Evolutionary conservation across 2,888 invertebrate species (phyloP), one percentile per base, ranked within the genome.

Genomic region (Therioaphis trifolii): DNA sequence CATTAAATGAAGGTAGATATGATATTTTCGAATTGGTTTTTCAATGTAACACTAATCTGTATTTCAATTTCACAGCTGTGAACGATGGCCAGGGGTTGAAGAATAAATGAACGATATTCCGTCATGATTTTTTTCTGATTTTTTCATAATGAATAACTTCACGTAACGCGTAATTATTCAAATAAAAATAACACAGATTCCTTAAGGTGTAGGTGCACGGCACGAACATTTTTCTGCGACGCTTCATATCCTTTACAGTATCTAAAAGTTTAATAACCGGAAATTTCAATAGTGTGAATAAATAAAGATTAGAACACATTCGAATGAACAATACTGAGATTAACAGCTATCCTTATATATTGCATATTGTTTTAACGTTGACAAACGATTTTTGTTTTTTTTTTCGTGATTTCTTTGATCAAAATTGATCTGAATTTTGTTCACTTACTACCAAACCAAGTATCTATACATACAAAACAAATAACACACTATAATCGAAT

Each of bases 71-170:
- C n/a, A n/a, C n/a, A n/a, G n/a, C n/a, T n/a, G n/a, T n/a, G n/a
- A n/a, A n/a, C n/a, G n/a, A n/a, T n/a, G n/a, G n/a, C n/a, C n/a
- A n/a, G n/a, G n/a, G n/a, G n/a, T n/a, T n/a, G n/a, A n/a, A n/a
- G n/a, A n/a, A n/a, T n/a, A n/a, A n/a, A n/a, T n/a, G n/a, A n/a
- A n/a, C n/a, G n/a, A n/a, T n/a, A 43, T 40, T 43, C 43, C 1
- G 7, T 2, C 68, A 4, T 27, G 21, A 43, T 35, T 66, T 18
- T 18, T 35, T n/a, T n/a, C n/a, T n/a, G n/a, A n/a, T n/a, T 72
- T 52, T 72, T 72, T 27, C 49, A 52, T 72, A 72, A 52, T 72
- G 71, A 52, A 72, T 72, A 72, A 72, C 49, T 72, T 52, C 49
- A 29, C 71, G 71, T 72, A 29, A 0, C n/a, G 27, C 27, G 27